Conservation (phyloP, 2,113 vertebrate genomes). For the Zosterops hypoxanthus region DNA sequence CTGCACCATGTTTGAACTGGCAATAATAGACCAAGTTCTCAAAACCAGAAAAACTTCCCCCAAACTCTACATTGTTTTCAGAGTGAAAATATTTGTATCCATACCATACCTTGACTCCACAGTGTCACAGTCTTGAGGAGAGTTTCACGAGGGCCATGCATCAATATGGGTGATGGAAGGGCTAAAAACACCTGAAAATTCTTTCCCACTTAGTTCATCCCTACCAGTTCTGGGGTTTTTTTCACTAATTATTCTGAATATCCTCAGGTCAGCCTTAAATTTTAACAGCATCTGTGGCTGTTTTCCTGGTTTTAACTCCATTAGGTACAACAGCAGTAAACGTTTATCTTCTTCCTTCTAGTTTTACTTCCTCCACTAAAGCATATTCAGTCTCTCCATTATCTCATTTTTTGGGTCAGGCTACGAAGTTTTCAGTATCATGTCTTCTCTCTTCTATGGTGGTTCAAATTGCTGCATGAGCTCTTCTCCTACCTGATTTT, state of each 20-base stretch:
- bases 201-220: background rate
- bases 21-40: background rate
- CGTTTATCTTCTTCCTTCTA: background rate
- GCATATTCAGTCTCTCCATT: background rate
- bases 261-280: background rate
- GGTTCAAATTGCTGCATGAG: background rate
- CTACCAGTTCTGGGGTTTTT: background rate
- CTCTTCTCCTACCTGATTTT: background rate
- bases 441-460: background rate
- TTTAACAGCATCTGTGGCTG: background rate
- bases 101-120: background rate
- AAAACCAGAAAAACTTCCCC: background rate
- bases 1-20: background rate
- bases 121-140: background rate
- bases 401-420: background rate
- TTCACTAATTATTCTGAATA: background rate
- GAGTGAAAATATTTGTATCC: background rate
- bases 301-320: background rate
- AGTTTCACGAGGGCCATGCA: background rate
- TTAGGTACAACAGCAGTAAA: background rate
- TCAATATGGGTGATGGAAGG: background rate
- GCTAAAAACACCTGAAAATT: background rate
- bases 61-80: background rate
- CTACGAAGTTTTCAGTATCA: background rate
- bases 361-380: background rate